A percentile compares a stretch with the other conserved stretches of the same genome.
Evolutionary conservation across 2,113 vertebrate genomes (phyloP).

Genomic region (Alces alces): DNA sequence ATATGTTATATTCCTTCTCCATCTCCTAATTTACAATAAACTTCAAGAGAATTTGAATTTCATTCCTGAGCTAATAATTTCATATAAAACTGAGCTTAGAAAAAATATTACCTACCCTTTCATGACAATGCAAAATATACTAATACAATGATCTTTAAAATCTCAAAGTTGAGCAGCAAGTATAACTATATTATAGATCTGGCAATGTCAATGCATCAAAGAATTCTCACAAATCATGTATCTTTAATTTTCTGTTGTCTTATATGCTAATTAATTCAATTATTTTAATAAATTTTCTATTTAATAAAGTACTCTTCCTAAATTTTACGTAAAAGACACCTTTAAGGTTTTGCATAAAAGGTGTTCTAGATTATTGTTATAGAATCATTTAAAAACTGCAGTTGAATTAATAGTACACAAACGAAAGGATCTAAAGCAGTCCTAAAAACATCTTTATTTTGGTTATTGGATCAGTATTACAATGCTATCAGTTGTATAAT

Average conservation of each 20-base stretch:
- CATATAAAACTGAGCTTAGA: background rate
- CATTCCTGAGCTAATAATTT: background rate
- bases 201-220: background rate
- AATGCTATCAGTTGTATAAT: background rate
- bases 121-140: background rate
- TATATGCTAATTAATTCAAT: background rate
- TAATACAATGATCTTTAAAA: background rate
- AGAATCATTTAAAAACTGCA: background rate
- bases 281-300: background rate
- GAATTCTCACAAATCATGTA: background rate
- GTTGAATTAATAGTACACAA: background rate
- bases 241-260: background rate
- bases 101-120: background rate
- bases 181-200: background rate
- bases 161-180: background rate
- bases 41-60: background rate
- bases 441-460: background rate
- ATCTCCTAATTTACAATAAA: background rate
- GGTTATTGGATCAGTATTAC: background rate
- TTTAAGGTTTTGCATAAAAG: background rate
- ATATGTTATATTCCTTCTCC: background rate
- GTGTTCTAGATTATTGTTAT: background rate
- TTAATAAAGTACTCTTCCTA: background rate
- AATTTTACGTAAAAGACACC: background rate
- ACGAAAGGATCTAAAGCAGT: background rate